A percentile compares a stretch with the other conserved stretches of the same genome.
These are phyloP conservation scores for Metalampra italica DNA, from an alignment of 2,888 invertebrate genomes.

Conservation along the genomic window DNA sequence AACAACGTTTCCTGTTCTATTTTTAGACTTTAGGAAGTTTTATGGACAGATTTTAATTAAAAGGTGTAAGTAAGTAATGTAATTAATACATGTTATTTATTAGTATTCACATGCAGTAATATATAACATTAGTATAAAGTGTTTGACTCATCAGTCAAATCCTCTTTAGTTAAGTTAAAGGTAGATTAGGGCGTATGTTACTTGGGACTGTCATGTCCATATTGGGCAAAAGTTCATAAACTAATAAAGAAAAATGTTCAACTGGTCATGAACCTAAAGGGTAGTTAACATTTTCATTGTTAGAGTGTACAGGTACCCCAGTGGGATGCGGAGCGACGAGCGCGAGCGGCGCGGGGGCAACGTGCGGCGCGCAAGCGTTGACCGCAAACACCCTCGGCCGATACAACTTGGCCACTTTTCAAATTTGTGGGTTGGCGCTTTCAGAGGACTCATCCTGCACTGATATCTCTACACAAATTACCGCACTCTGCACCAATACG, in stretches of 20 bases:
- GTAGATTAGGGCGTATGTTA: no score
- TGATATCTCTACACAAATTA: slow-evolving; percentile 29
- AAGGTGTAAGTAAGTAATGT: no score
- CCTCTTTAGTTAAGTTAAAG: no score
- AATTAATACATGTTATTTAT: not conserved
- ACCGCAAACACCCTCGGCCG: slow-evolving; percentile 49
- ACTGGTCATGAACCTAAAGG: no score
- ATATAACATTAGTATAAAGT: no score
- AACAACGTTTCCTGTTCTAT: slow-evolving; percentile 34
- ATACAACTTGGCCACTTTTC: slow-evolving; percentile 70
- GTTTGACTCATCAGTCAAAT: no score
- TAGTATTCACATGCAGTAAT: no score
- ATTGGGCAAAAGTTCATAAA: no score
- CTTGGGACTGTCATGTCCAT: no score
- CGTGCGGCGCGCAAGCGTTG: slow-evolving; percentile 13
- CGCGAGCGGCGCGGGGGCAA: slow-evolving; percentile 15
- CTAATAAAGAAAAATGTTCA: no score
- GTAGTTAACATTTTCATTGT: no score
- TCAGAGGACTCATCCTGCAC: slow-evolving; percentile 30
- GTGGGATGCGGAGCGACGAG: slow-evolving; percentile 21
- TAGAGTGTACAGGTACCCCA: not conserved
- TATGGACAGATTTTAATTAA: not conserved
- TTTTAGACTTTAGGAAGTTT: slow-evolving; percentile 19
- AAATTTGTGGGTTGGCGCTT: slow-evolving; percentile 72
- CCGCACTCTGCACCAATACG: slow-evolving; percentile 19